A percentile compares a stretch with the other conserved stretches of the same genome.
These are phyloP conservation scores for Orius insidiosus DNA, from an alignment of 1,140 invertebrate species.

Conservation along the genomic window DNA sequence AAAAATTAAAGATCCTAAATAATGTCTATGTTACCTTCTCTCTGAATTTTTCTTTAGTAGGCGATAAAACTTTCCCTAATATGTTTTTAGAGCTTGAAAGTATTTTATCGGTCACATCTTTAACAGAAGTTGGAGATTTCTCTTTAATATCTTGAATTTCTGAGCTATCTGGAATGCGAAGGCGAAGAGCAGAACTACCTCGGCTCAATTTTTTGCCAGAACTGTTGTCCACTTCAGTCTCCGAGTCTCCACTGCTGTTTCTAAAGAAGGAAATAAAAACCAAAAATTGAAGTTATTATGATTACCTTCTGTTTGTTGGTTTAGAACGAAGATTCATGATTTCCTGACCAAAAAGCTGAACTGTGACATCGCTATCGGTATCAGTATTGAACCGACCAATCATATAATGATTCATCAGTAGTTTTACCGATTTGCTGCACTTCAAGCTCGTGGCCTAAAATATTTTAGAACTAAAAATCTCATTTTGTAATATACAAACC, in stretches of 20 bases:
- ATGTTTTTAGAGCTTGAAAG: constrained; percentile 57
- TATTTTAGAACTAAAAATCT: neutral
- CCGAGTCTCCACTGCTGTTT: constrained; percentile 4
- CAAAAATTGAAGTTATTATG: too few species aligned
- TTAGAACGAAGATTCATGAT: constrained; percentile 37
- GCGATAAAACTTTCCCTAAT: constrained; percentile 60
- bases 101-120: constrained; percentile 56
- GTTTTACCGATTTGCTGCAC: constrained; percentile 57
- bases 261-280: constrained; percentile 2
- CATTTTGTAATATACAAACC: constrained; percentile 21
- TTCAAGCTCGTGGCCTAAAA: constrained; percentile 61
- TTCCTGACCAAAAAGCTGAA: constrained; percentile 51
- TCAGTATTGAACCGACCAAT: constrained; percentile 64
- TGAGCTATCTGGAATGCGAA: constrained; percentile 11
- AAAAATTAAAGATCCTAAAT: neutral
- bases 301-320: constrained; percentile 3
- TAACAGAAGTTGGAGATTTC: constrained; percentile 34
- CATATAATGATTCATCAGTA: constrained; percentile 67
- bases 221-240: constrained; percentile 1
- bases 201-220: constrained; percentile 2
- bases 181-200: constrained; percentile 7
- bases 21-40: constrained; percentile 12
- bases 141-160: constrained; percentile 22
- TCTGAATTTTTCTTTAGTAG: constrained; percentile 44
- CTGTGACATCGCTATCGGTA: constrained; percentile 52